These are phyloP conservation scores for Eciton burchellii DNA, from an alignment of 1,140 invertebrate species.

Conservation along the genomic window DNA sequence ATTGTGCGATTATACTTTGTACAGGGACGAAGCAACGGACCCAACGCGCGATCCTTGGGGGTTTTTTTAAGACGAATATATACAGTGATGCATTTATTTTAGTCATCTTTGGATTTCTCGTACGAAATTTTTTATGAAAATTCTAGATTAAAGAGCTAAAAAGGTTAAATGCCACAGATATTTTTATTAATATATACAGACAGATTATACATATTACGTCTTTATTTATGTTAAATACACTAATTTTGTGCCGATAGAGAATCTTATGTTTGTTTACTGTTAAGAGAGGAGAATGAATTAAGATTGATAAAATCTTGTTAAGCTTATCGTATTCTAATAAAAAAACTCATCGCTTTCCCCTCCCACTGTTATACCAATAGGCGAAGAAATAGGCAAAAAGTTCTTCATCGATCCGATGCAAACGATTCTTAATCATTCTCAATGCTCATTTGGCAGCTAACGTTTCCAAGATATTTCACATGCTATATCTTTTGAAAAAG, in stretches of 20 bases:
- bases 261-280: no score
- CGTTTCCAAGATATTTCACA: neutral
- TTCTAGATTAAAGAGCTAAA: no score
- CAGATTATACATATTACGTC: no score
- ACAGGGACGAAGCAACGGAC: neutral
- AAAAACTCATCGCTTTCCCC: neutral
- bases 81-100: slow-evolving; percentile 14
- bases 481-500: neutral
- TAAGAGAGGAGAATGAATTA: no score
- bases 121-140: neutral
- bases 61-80: neutral
- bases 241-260: no score
- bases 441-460: neutral
- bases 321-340: neutral
- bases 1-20: neutral
- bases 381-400: neutral
- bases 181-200: no score
- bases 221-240: no score
- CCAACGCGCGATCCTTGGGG: neutral
- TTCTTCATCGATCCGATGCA: neutral
- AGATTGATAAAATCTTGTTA: neutral
- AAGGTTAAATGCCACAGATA: no score
- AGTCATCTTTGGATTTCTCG: neutral
- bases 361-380: no score
- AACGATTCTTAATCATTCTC: neutral